Conservation (phyloP, 1,140 invertebrate genomes). For the Pissodes strobi region DNA sequence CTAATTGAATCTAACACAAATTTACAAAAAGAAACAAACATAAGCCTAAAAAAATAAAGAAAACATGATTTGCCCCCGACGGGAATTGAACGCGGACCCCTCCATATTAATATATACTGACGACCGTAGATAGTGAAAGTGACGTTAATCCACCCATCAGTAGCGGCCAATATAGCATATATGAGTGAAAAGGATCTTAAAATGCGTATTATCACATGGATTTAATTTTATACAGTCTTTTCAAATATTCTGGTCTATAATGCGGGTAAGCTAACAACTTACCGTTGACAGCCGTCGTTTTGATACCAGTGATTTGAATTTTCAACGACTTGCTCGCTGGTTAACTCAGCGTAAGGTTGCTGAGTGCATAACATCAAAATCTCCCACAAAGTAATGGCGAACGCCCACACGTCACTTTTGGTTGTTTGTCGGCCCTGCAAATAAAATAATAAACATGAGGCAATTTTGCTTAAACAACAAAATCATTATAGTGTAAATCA, state of each 20-base stretch:
- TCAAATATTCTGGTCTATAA: neutral
- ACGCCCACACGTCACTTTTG: constrained; percentile 79
- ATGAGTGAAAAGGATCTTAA: too few species aligned
- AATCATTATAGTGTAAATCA: neutral
- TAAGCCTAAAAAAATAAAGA: too few species aligned
- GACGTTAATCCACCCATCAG: too few species aligned
- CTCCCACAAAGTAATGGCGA: constrained; percentile 79
- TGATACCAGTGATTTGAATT: constrained; percentile 72
- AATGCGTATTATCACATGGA: too few species aligned
- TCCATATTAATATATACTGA: too few species aligned
- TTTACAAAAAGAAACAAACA: too few species aligned
- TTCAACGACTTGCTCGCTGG: constrained; percentile 75
- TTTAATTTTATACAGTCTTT: neutral
- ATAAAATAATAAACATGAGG: neutral
- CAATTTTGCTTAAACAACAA: neutral
- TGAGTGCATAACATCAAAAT: constrained; percentile 74
- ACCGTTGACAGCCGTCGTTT: constrained; percentile 60
- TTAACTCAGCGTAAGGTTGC: constrained; percentile 73
- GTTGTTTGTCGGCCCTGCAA: constrained; percentile 71
- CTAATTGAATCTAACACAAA: too few species aligned
- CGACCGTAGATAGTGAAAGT: too few species aligned
- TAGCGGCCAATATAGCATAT: too few species aligned
- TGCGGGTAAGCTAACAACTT: neutral
- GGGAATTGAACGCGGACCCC: too few species aligned
- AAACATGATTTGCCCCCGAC: too few species aligned